Percentiles rank a stretch among this genome's conserved stretches.
Conservation (phyloP, 2,888 invertebrate genomes). For the Agonopterix subpropinquella region DNA sequence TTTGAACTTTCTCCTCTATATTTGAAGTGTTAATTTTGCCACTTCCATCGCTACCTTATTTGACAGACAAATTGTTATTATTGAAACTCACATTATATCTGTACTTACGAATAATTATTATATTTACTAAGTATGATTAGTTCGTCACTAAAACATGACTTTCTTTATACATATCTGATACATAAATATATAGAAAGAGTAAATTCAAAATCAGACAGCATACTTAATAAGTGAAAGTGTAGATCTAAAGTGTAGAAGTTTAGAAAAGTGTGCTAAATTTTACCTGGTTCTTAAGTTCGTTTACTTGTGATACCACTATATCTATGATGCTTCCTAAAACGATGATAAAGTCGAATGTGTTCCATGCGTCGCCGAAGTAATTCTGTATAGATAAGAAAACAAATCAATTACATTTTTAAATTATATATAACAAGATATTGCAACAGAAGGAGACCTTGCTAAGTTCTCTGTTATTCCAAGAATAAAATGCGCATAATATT, state of each 20-base stretch:
- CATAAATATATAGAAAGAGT: neutral
- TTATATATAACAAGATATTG: too few relatives aligned
- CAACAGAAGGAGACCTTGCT: too few relatives aligned
- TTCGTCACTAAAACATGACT: neutral
- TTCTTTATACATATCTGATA: too few relatives aligned
- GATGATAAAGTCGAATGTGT: slow-evolving; percentile 97
- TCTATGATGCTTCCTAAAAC: slow-evolving; percentile 98
- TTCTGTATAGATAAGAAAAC: slow-evolving; percentile 77
- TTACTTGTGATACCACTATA: slow-evolving; percentile 97
- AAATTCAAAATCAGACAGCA: slow-evolving; percentile 24
- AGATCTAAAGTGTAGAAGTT: slow-evolving; percentile 12
- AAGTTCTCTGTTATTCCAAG: too few relatives aligned
- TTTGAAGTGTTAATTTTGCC: neutral
- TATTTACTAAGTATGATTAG: neutral
- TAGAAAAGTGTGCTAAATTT: slow-evolving; percentile 17
- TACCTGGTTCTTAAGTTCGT: slow-evolving; percentile 83
- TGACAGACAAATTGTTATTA: too few relatives aligned
- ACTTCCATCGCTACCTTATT: neutral
- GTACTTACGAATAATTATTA: too few relatives aligned
- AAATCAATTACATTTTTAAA: neutral
- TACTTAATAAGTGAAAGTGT: slow-evolving; percentile 18
- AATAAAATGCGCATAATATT: too few relatives aligned
- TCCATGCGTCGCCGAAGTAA: slow-evolving; percentile 99
- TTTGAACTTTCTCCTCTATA: slow-evolving; percentile 25
- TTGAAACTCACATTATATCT: too few relatives aligned